Conservation (phyloP, 2,888 invertebrate genomes). For the Cactoblastis cactorum region DNA sequence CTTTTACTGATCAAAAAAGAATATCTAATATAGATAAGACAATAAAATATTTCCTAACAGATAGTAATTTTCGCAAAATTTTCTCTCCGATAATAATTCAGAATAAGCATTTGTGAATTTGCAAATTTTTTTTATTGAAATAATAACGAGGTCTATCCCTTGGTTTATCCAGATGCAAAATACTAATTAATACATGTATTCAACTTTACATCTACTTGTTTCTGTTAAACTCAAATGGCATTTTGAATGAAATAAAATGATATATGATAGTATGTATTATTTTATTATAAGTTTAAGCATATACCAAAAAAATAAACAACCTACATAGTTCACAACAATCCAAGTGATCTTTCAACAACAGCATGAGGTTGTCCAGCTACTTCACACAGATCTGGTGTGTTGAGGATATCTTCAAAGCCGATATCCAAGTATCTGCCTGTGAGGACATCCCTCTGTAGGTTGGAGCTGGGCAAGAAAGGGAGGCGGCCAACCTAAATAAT, state of each 20-base stretch:
- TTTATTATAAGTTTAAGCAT: constrained; percentile 23
- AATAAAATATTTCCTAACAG: too few relatives aligned
- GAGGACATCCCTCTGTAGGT: constrained; percentile 85
- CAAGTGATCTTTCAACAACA: constrained; percentile 86
- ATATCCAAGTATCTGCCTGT: constrained; percentile 87
- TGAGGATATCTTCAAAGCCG: constrained; percentile 88
- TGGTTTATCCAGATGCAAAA: too few relatives aligned
- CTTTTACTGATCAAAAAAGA: too few relatives aligned
- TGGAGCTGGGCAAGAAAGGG: constrained; percentile 85
- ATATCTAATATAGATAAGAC: too few relatives aligned
- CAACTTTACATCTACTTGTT: not conserved
- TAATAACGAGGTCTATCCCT: too few relatives aligned
- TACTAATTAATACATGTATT: too few relatives aligned
- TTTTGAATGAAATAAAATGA: not conserved
- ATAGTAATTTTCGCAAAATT: too few relatives aligned
- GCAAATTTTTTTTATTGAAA: too few relatives aligned
- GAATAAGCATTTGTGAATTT: too few relatives aligned
- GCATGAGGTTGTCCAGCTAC: constrained; percentile 90
- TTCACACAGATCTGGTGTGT: constrained; percentile 85
- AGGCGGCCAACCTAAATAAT: constrained; percentile 72
- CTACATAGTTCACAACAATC: constrained; percentile 68
- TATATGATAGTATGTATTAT: not conserved
- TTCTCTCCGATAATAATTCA: too few relatives aligned
- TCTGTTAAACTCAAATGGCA: not conserved
- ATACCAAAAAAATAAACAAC: constrained; percentile 22